Evolutionary conservation across 2,888 invertebrate genomes (phyloP).

Genomic region (Apocheima hispidaria): DNA sequence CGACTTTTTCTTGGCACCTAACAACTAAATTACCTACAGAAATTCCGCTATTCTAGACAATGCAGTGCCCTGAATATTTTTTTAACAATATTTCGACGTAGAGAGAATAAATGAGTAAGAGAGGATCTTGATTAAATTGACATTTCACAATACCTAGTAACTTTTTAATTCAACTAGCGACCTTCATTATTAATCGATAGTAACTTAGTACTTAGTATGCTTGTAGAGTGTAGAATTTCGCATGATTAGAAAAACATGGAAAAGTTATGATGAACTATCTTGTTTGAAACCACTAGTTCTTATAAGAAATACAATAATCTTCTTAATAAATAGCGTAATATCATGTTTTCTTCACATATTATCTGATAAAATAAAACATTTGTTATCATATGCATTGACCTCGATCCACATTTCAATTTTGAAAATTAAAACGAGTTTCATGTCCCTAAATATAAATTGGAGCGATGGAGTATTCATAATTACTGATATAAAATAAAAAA

Average conservation of each 20-base stretch:
- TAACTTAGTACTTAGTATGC: too few species aligned
- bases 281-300: background rate
- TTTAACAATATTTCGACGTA: background rate
- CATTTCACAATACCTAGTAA: too few species aligned
- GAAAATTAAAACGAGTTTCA: too few species aligned
- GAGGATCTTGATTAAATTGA: background rate
- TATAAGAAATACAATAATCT: background rate
- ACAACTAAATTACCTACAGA: constrained; percentile 22
- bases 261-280: too few species aligned
- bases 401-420: constrained; percentile 17
- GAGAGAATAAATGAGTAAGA: background rate
- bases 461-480: too few species aligned
- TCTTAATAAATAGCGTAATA: background rate
- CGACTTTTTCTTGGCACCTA: constrained; percentile 32
- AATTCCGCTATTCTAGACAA: constrained; percentile 23
- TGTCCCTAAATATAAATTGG: too few species aligned
- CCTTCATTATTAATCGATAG: too few species aligned
- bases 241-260: too few species aligned
- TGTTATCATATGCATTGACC: constrained; percentile 12
- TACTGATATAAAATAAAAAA: too few species aligned
- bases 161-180: too few species aligned
- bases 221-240: too few species aligned
- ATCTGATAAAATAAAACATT: constrained; percentile 13
- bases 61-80: constrained; percentile 23
- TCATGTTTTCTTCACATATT: background rate